Conservation (phyloP, 2,797 vertebrate genomes). For the Micropoecilia bifurca region DNA sequence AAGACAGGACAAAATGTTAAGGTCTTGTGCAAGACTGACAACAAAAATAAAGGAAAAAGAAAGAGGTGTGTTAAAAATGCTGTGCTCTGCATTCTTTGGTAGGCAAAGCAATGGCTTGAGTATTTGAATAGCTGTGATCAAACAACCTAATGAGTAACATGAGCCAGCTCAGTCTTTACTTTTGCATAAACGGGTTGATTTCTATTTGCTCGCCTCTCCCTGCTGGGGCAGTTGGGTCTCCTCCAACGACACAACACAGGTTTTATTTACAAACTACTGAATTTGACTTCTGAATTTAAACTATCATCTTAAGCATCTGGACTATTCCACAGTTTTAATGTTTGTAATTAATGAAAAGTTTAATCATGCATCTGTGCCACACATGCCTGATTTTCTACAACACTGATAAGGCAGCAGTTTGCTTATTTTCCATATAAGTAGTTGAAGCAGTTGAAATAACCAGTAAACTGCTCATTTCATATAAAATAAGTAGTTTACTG, state of each 20-base stretch:
- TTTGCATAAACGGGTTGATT: not conserved
- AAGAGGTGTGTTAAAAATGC: slow-evolving; percentile 7
- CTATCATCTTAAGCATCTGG: not conserved
- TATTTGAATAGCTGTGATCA: not conserved
- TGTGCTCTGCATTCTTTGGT: not conserved
- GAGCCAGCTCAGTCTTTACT: not conserved
- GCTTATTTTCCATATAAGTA: not conserved
- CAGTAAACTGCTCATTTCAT: too few species aligned
- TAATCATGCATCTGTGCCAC: not conserved
- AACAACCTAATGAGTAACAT: slow-evolving; percentile 9
- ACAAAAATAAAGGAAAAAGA: not conserved
- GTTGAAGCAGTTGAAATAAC: too few species aligned
- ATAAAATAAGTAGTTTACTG: not conserved
- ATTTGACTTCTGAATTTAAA: not conserved
- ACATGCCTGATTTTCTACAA: not conserved
- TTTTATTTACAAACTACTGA: not conserved
- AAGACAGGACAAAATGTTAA: slow-evolving; percentile 13
- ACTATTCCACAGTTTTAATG: not conserved
- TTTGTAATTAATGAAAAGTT: not conserved
- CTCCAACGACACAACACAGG: not conserved
- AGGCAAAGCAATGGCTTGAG: not conserved
- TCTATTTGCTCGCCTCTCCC: not conserved
- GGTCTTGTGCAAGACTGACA: slow-evolving; percentile 7
- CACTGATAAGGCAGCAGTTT: not conserved
- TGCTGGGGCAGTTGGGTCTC: not conserved